Conservation (phyloP, 2,888 invertebrate species). For the Ariolimax columbianus region DNA sequence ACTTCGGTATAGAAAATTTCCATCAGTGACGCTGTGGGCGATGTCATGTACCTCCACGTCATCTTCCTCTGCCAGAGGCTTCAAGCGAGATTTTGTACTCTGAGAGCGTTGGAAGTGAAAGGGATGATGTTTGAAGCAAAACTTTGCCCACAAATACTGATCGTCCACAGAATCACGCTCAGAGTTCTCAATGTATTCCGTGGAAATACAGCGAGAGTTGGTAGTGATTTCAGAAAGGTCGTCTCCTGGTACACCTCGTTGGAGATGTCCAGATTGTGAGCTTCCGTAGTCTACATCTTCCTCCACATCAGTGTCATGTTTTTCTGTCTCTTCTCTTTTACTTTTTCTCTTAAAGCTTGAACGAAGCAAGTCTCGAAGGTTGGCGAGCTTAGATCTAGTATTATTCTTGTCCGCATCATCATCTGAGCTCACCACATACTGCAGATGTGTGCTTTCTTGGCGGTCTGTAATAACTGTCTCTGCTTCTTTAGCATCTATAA, state of each 20-base stretch:
- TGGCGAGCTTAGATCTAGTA: slow-evolving; percentile 4
- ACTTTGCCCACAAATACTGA: not conserved
- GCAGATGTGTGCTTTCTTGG: not conserved
- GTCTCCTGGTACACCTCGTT: not conserved
- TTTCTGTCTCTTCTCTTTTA: not conserved
- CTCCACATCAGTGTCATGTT: not conserved
- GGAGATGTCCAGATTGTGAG: not conserved
- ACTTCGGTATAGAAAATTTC: not conserved
- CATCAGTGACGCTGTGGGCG: slow-evolving; percentile 20
- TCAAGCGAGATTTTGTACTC: slow-evolving; percentile 37
- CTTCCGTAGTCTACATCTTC: not conserved
- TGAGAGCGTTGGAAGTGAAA: slow-evolving; percentile 15
- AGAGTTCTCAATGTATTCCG: not conserved
- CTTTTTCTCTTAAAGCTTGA: slow-evolving; percentile 17
- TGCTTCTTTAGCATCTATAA: not conserved
- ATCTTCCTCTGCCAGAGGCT: slow-evolving; percentile 26
- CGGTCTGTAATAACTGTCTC: not conserved
- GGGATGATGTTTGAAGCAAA: not conserved
- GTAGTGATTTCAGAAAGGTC: not conserved
- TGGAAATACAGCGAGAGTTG: not conserved
- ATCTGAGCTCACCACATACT: not conserved
- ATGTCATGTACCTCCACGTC: not conserved
- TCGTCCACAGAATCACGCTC: not conserved
- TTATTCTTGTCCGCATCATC: not conserved
- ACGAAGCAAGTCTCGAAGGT: slow-evolving; percentile 26